Conservation (phyloP, 2,888 invertebrate species). For the Seira ritae region DNA sequence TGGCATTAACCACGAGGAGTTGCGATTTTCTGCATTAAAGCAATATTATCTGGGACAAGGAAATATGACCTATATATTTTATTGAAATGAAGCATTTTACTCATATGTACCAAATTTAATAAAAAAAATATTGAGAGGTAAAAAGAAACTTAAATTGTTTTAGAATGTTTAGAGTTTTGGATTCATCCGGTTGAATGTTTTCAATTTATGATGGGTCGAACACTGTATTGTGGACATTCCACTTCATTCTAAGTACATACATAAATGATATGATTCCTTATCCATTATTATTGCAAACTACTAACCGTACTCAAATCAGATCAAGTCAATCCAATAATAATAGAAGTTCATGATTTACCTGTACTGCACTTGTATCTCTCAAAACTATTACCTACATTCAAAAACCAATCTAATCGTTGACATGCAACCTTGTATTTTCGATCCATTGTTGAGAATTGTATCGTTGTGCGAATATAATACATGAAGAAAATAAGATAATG, state of each 20-base stretch:
- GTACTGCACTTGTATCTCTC: too few species aligned
- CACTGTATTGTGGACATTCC: slow-evolving; percentile 58
- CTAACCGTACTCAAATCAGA: too few species aligned
- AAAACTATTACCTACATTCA: too few species aligned
- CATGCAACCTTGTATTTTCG: neutral
- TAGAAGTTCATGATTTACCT: neutral
- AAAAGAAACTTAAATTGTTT: too few species aligned
- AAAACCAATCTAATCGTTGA: too few species aligned
- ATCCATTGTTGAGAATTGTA: neutral
- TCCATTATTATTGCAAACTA: neutral
- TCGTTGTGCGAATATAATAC: neutral
- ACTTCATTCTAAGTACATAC: slow-evolving; percentile 45
- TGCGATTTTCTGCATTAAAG: neutral
- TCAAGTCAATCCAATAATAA: too few species aligned
- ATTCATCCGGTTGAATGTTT: neutral
- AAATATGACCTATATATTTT: neutral
- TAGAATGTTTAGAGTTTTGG: neutral
- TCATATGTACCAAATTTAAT: neutral
- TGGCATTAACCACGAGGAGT: too few species aligned
- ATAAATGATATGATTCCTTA: neutral
- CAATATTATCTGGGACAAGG: neutral
- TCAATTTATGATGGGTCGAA: neutral
- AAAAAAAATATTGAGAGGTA: neutral
- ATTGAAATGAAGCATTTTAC: neutral
- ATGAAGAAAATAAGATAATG: too few species aligned